phyloP scores from a whole-genome alignment of 2,113 vertebrate genomes.

The Vireo altiloquus region DNA sequence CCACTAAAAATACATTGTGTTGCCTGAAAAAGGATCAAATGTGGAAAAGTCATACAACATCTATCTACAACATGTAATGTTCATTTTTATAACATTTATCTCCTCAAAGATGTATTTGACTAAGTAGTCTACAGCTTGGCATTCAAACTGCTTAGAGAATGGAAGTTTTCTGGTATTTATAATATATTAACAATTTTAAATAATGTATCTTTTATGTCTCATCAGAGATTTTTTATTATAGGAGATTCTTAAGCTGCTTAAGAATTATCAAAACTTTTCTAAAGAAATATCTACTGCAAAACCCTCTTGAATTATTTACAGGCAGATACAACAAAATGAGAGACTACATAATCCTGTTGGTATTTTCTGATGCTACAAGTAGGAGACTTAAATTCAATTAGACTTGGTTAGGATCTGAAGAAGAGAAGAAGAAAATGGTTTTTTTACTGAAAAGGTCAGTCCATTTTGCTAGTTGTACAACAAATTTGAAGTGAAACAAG shows the following conservation, averaged over 20 bases:
- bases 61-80: neutral
- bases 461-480: neutral
- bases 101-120: neutral
- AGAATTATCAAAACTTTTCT: neutral
- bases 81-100: rapidly evolving
- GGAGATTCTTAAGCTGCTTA: neutral
- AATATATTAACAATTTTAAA: neutral
- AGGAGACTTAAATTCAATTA: neutral
- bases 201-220: neutral
- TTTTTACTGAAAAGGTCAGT: neutral
- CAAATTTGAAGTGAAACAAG: neutral
- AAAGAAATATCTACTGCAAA: neutral
- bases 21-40: neutral
- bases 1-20: neutral
- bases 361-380: neutral
- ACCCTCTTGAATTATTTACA: neutral
- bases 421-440: neutral
- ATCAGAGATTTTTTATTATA: neutral
- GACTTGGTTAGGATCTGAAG: neutral
- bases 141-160: neutral
- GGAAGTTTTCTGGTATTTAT: neutral
- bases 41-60: neutral
- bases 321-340: neutral
- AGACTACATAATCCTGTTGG: neutral
- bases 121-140: neutral